Evolutionary conservation across 2,113 vertebrate species (phyloP), one percentile per base, ranked within the genome.

Genomic region (Oceanites oceanicus): DNA sequence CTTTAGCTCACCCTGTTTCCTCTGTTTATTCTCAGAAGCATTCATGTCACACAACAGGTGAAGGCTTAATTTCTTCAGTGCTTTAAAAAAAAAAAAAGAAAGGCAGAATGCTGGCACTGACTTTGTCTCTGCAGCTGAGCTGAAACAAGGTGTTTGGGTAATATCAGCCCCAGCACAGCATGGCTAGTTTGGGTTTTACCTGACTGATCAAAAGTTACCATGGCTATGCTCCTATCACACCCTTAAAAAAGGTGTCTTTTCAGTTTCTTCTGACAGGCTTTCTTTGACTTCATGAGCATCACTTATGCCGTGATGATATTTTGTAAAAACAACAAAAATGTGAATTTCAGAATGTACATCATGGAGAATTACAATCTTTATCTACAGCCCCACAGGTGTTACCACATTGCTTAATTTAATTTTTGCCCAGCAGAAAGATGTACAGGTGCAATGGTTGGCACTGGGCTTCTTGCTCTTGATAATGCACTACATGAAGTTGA

Each of bases 311-410:
- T 1, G 7, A 5, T 7, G 18, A 25, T 74, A 71, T 58, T 95
- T 81, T 81, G 13, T 45, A 68, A 65, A 79, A 93, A 38, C 10
- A 85, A 40, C 18, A 13, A 75, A 81, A 90, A 82, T 25, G 2
- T 40, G 14, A 44, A 30, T 38, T 62, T 80, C 52, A 70, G 13
- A 92, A n/a, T 63, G 8, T n/a, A 5, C 8, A 9, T 53, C 29
- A 70, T 14, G 10, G 52, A 66, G 10, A 82, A 4, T 29, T 65
- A 34, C 6, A n/a, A 8, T n/a, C 2, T 68, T 42, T 86, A n/a
- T 58, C 8, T 88, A 29, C 3, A 90, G 4, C 1, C 10, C 3
- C 7, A 23, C 1, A 38, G 9, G 10, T 0, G 2, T 55, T 65
- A 61, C 10, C 6, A 23, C 3, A 27, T 61, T 15, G 1, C 12